Conservation (phyloP, 2,888 invertebrate genomes). For the Allolobophora icterica region DNA sequence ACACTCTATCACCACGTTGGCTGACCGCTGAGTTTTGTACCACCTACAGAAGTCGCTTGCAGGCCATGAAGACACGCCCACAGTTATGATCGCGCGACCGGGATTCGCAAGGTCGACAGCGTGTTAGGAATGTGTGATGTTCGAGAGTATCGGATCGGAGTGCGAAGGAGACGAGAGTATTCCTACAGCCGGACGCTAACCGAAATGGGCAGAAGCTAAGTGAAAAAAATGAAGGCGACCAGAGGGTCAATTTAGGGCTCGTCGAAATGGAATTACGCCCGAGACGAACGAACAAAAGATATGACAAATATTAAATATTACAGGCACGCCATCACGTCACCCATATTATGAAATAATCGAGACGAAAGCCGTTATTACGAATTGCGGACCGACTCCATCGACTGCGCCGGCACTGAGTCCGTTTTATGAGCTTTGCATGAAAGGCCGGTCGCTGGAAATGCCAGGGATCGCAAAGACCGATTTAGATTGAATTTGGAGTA, state of each 20-base stretch:
- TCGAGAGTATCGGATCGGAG: slow-evolving; percentile 14
- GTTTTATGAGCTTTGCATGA: slow-evolving; percentile 4
- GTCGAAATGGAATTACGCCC: slow-evolving; percentile 13
- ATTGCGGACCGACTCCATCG: background rate
- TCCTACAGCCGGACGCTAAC: background rate
- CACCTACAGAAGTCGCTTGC: background rate
- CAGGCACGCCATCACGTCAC: slow-evolving; percentile 6
- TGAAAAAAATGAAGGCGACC: slow-evolving; percentile 22
- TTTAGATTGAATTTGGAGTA: slow-evolving; percentile 17
- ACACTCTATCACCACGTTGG: background rate
- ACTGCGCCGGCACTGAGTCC: background rate
- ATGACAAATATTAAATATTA: slow-evolving; percentile 29
- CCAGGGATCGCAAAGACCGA: background rate
- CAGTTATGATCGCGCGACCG: background rate
- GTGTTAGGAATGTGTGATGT: background rate
- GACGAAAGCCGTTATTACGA: slow-evolving; percentile 12
- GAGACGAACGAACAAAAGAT: slow-evolving; percentile 26
- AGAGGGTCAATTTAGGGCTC: slow-evolving; percentile 21
- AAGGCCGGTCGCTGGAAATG: background rate
- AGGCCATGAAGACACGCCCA: background rate
- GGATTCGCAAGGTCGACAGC: background rate
- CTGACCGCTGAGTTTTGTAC: slow-evolving; percentile 9
- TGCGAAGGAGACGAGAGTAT: background rate
- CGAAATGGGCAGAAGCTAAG: slow-evolving; percentile 21
- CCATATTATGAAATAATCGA: slow-evolving; percentile 17